These are phyloP conservation scores for Tenthredo amoena DNA, from an alignment of 2,888 invertebrate species.

Conservation along the genomic window DNA sequence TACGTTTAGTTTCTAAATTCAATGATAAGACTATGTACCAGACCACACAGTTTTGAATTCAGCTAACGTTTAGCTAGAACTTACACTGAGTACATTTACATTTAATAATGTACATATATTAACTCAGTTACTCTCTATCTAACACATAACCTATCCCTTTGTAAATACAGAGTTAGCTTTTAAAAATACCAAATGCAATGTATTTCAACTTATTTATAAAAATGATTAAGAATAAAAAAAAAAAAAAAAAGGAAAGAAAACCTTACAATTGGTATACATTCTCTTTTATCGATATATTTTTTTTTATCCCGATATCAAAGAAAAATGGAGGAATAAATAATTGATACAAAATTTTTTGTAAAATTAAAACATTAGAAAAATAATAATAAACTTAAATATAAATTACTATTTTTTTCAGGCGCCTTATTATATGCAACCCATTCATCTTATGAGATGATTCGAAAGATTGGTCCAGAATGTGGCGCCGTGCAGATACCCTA, in stretches of 20 bases:
- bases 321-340: not conserved
- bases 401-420: not conserved
- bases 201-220: constrained; percentile 65
- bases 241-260: not conserved
- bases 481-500: not conserved
- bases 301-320: not conserved
- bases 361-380: not conserved
- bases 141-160: constrained; percentile 57
- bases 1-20: constrained; percentile 11
- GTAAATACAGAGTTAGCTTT: constrained; percentile 62
- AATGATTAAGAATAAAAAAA: constrained; percentile 29
- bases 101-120: not conserved
- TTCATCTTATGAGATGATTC: not conserved
- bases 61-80: not conserved
- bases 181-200: constrained; percentile 64
- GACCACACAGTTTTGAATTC: constrained; percentile 6
- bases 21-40: not conserved
- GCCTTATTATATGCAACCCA: constrained; percentile 4
- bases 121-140: constrained; percentile 33
- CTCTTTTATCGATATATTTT: not conserved
- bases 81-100: constrained; percentile 7
- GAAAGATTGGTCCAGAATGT: constrained; percentile 3
- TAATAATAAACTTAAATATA: not conserved
- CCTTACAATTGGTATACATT: not conserved
- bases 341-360: not conserved